Conservation (phyloP, 2,797 vertebrate genomes). For the Setipinna tenuifilis region DNA sequence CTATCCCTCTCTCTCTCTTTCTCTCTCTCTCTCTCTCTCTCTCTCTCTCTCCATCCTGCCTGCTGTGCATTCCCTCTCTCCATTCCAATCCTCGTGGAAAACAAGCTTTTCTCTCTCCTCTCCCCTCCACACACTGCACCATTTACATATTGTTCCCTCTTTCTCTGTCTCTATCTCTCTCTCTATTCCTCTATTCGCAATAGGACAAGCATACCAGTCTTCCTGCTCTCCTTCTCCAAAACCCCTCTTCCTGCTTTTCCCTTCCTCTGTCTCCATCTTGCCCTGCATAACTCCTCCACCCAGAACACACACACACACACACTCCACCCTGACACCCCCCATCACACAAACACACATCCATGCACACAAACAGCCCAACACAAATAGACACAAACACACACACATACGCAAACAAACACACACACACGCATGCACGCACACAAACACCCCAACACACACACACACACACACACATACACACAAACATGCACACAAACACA, state of each 20-base stretch:
- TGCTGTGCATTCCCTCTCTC: constrained; percentile 75
- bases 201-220: constrained; percentile 1
- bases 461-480: neutral
- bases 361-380: neutral
- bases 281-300: neutral
- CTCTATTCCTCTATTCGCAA: neutral
- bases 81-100: constrained; percentile 49
- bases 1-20: constrained; percentile 17
- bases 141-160: neutral
- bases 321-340: neutral
- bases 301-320: neutral
- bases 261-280: constrained; percentile 21
- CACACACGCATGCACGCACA: too few relatives aligned
- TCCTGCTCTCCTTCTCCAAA: neutral
- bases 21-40: neutral
- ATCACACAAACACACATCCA: neutral
- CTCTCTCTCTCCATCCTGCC: neutral
- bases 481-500: neutral
- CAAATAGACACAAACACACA: neutral
- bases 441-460: neutral
- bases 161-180: neutral
- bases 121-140: constrained; percentile 28
- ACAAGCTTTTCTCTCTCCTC: constrained; percentile 20
- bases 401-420: neutral
- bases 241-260: neutral